These are phyloP conservation scores for Malacosoma neustria DNA, from an alignment of 2,888 invertebrate genomes.

Conservation along the genomic window DNA sequence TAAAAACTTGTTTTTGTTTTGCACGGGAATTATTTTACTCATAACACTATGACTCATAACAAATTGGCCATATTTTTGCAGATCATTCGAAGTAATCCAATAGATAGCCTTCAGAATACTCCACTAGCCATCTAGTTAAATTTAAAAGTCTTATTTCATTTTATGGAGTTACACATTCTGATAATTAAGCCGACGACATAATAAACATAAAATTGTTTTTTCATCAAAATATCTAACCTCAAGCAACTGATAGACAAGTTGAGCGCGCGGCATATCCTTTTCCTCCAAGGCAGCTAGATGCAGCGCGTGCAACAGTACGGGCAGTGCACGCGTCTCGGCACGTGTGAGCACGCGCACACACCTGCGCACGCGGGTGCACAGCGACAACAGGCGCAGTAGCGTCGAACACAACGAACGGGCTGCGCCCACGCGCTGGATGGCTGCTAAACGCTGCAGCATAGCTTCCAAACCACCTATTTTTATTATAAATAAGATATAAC, in stretches of 20 bases:
- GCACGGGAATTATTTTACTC: too few relatives aligned
- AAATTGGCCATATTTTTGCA: too few relatives aligned
- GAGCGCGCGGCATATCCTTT: conserved; percentile 80
- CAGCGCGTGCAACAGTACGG: conserved; percentile 88
- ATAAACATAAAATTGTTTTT: too few relatives aligned
- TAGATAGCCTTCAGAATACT: too few relatives aligned
- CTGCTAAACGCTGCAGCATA: conserved; percentile 89
- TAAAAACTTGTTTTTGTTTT: too few relatives aligned
- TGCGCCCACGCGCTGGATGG: conserved; percentile 89
- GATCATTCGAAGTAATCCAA: too few relatives aligned
- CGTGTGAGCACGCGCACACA: conserved; percentile 93
- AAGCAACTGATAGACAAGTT: conserved; percentile 91
- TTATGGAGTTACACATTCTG: too few relatives aligned
- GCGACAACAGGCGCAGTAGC: conserved; percentile 89
- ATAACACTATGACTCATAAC: too few relatives aligned
- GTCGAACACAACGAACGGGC: conserved; percentile 93
- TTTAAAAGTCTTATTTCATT: too few relatives aligned
- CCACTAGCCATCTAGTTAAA: too few relatives aligned
- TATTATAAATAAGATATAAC: not conserved
- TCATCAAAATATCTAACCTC: conserved; percentile 69
- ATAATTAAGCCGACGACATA: too few relatives aligned
- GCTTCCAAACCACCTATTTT: conserved; percentile 77
- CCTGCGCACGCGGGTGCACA: conserved; percentile 92
- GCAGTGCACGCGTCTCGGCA: conserved; percentile 88
- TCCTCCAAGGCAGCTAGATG: conserved; percentile 78